Evolutionary conservation across 2,113 vertebrate species (phyloP), one percentile per base, ranked within the genome.

Genomic region (Nipponia nippon): DNA sequence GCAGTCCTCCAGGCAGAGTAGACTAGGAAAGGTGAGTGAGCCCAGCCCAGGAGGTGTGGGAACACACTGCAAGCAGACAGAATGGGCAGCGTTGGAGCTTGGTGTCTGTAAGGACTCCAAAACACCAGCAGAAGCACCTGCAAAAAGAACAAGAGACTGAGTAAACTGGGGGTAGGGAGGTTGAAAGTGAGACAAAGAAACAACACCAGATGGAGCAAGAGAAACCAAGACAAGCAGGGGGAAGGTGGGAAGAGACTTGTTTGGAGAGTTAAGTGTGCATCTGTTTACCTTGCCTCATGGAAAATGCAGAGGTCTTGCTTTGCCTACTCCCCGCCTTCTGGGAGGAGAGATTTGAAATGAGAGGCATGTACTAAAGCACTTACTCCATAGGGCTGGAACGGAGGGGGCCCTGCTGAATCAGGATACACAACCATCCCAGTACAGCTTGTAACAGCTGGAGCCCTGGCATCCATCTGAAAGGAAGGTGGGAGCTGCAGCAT

Each of bases 391-490:
- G 44, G 22, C 44, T 25, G 25, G 63, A 63, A 25, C 25, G 19
- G 87, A 71, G 34, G 10, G 15, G 8, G 7, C 29, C 29, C 20
- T n/a, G 42, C 19, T 21, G 42, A 46, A n/a, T 44, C 10, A 7
- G 70, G 62, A 22, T 10, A n/a, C 19, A 1, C 0, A 1, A 29
- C 16, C 40, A 36, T 44, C n/a, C 47, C 13, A 13, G 36, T 19
- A 30, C 25, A 32, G 56, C 61, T 44, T 23, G 21, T 38, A 50
- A 21, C 42, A 69, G 42, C 49, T 32, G 42, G 32, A 87, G 32
- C 36, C 29, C 59, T 73, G 59, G 67, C 38, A 29, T 21, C 73
- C 36, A 23, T 18, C 72, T 47, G 22, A 47, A 58, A 16, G 49
- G 30, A 76, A 19, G 56, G 36, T 13, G 55, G 40, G 49, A 84